Conservation (phyloP, 64 coral and sea anemone species). For the Cladopsammia gracilis region DNA sequence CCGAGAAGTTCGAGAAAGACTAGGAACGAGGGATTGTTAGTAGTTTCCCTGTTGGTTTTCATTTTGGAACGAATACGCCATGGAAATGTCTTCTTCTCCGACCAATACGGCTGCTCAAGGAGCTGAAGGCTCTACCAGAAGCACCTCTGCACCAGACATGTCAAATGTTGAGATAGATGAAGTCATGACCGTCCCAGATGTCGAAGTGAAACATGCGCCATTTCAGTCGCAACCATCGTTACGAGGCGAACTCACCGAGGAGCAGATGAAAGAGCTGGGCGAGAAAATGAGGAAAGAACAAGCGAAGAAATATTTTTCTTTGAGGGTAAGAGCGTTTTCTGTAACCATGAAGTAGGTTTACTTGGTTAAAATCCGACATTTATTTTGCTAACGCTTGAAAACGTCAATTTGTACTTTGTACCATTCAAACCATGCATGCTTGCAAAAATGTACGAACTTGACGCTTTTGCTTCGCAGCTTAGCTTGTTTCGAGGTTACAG, state of each 20-base stretch:
- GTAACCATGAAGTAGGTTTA: background rate
- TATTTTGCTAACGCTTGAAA: background rate
- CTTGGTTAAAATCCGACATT: too few relatives aligned
- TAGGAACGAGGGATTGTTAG: background rate
- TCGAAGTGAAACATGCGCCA: constrained; percentile 69
- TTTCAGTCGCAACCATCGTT: constrained; percentile 46
- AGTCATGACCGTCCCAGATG: constrained; percentile 31
- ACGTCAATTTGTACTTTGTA: too few relatives aligned
- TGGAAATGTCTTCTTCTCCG: background rate
- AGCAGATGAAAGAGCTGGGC: constrained; percentile 42
- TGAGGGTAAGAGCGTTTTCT: constrained; percentile 75
- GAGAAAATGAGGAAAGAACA: constrained; percentile 80
- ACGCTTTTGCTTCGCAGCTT: too few relatives aligned
- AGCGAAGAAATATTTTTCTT: constrained; percentile 95
- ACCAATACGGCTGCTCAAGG: background rate
- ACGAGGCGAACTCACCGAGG: constrained; percentile 10
- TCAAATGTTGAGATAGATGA: constrained; percentile 48
- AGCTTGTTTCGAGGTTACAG: too few relatives aligned
- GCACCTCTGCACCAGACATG: constrained; percentile 20
- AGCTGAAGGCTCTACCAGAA: background rate
- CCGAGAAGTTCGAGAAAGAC: background rate
- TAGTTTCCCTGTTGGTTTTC: too few relatives aligned
- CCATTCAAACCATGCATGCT: too few relatives aligned
- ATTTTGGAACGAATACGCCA: too few relatives aligned
- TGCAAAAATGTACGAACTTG: too few relatives aligned